phyloP scores from a whole-genome alignment of 2,888 invertebrate species.

The Oeneis ivallda region DNA sequence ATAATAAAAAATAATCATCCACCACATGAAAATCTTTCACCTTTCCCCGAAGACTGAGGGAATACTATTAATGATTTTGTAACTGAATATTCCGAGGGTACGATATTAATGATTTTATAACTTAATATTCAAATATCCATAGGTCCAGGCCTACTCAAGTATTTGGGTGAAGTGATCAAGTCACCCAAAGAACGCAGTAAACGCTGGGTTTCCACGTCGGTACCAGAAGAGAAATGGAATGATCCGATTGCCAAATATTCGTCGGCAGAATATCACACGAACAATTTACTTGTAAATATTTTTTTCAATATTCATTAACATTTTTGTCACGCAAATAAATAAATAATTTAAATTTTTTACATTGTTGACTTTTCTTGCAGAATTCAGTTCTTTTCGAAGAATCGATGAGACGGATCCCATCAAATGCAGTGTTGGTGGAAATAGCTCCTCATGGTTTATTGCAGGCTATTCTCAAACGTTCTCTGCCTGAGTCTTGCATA shows the following conservation, averaged over 20 bases:
- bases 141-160: conserved; percentile 79
- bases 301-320: not conserved
- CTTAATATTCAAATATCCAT: not conserved
- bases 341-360: not conserved
- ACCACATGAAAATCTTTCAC: no score
- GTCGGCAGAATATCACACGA: conserved; percentile 92
- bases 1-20: no score
- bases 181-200: conserved; percentile 82
- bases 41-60: no score
- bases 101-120: no score
- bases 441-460: conserved; percentile 95
- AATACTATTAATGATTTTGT: no score
- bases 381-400: conserved; percentile 90
- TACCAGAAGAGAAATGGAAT: conserved; percentile 84
- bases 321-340: not conserved
- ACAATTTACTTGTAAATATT: conserved; percentile 85
- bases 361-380: conserved; percentile 64
- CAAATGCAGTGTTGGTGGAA: conserved; percentile 91
- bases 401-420: conserved; percentile 87
- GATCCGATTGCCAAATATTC: conserved; percentile 70
- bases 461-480: conserved; percentile 92
- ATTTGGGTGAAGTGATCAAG: conserved; percentile 81
- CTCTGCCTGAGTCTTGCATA: conserved; percentile 82
- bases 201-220: conserved; percentile 91
- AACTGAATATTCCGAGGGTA: no score